Evolutionary conservation across 2,797 vertebrate species (phyloP).

Genomic region (Hemitrygon akajei): DNA sequence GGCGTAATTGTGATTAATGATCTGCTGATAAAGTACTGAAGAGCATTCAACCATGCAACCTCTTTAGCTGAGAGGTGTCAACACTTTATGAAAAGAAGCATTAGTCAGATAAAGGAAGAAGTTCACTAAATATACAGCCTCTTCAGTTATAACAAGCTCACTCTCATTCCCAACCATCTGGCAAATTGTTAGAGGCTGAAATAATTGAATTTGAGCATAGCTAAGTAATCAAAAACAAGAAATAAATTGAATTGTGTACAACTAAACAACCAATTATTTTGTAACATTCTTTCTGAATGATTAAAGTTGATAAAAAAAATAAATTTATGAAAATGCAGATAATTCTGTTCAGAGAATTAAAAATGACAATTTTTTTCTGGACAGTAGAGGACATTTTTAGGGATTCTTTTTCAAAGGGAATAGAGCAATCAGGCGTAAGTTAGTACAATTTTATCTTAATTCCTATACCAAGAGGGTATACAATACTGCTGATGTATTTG

Average conservation of each 20-base stretch:
- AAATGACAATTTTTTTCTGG: not conserved
- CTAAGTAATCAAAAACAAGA: slow-evolving; percentile 10
- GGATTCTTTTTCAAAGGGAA: not conserved
- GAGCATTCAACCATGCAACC: not conserved
- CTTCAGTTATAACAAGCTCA: not conserved
- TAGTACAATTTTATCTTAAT: not conserved
- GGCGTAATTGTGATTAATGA: not conserved
- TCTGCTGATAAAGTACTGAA: not conserved
- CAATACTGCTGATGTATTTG: not conserved
- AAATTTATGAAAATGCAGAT: not conserved
- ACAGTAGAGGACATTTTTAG: not conserved
- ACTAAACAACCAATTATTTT: not conserved
- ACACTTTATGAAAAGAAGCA: not conserved
- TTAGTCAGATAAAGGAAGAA: slow-evolving; percentile 1
- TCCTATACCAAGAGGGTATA: not conserved
- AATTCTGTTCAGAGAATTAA: not conserved
- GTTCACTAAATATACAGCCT: not conserved
- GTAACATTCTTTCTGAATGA: not conserved
- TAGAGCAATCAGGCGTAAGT: not conserved
- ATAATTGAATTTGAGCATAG: not conserved
- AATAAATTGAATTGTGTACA: not conserved
- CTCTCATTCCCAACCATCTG: not conserved
- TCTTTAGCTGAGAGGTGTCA: not conserved
- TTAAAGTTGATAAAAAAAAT: not conserved
- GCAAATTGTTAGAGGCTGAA: not conserved